Evolutionary conservation across 2,888 invertebrate genomes (phyloP).

Genomic region (Xanthia icteritia): DNA sequence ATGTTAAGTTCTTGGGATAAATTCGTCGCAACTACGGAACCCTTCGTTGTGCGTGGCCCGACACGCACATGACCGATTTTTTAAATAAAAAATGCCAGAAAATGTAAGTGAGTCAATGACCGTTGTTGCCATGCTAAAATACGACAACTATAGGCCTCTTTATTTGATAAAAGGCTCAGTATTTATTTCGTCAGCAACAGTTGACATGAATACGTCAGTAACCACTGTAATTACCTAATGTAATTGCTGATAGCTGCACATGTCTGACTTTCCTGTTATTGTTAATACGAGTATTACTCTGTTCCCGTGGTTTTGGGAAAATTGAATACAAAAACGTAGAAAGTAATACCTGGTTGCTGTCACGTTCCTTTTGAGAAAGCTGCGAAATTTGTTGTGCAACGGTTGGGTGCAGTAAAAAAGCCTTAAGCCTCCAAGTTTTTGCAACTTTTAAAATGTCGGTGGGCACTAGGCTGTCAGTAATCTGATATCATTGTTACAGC

Average conservation of each 20-base stretch:
- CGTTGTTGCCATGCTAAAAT: not conserved
- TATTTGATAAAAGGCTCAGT: too few species aligned
- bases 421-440: too few species aligned
- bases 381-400: not conserved
- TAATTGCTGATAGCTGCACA: not conserved
- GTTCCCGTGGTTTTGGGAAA: conserved; percentile 12
- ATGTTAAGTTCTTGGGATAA: too few species aligned
- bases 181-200: not conserved
- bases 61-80: too few species aligned
- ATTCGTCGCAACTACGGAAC: too few species aligned
- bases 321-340: conserved; percentile 14
- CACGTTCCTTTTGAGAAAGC: not conserved
- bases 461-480: too few species aligned
- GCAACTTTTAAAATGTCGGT: too few species aligned
- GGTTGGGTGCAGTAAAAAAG: not conserved
- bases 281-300: not conserved
- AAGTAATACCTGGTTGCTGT: not conserved
- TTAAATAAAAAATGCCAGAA: not conserved
- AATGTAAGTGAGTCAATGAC: not conserved
- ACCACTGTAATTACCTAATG: not conserved
- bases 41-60: too few species aligned
- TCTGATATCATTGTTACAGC: too few species aligned
- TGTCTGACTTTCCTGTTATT: conserved; percentile 20
- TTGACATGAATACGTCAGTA: not conserved
- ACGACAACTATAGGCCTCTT: not conserved